These are phyloP conservation scores for Plecturocebus donacophilus DNA, from an alignment of 2,113 vertebrate genomes.

Conservation along the genomic window DNA sequence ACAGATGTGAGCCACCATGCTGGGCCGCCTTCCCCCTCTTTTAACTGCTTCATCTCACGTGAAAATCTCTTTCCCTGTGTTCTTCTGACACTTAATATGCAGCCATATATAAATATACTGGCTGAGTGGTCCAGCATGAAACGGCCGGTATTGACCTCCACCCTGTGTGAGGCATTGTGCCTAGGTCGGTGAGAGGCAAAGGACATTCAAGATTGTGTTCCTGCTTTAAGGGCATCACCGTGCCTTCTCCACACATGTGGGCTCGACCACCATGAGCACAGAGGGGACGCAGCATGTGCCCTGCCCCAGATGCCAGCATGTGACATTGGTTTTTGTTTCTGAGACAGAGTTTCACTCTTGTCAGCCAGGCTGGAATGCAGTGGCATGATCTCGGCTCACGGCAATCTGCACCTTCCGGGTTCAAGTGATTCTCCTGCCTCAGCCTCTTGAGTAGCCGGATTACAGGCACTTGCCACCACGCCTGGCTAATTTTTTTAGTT, in stretches of 20 bases:
- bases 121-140: not conserved
- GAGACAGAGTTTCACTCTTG: too few species aligned
- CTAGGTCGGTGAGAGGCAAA: not conserved
- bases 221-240: not conserved
- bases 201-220: not conserved
- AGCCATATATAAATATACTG: not conserved
- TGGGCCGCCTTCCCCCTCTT: accelerated
- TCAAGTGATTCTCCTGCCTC: too few species aligned
- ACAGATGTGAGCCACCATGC: too few species aligned
- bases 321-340: not conserved
- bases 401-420: too few species aligned
- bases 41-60: not conserved
- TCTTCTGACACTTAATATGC: too few species aligned
- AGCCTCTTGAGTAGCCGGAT: too few species aligned
- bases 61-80: not conserved
- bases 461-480: too few species aligned
- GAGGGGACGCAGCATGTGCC: not conserved
- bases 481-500: too few species aligned
- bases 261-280: not conserved
- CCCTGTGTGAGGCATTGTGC: not conserved
- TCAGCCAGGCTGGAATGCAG: too few species aligned
- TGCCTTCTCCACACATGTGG: not conserved
- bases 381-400: too few species aligned
- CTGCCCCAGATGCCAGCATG: not conserved
- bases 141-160: not conserved